Conservation (phyloP, 2,888 invertebrate genomes). For the Temnothorax rugatulus region DNA sequence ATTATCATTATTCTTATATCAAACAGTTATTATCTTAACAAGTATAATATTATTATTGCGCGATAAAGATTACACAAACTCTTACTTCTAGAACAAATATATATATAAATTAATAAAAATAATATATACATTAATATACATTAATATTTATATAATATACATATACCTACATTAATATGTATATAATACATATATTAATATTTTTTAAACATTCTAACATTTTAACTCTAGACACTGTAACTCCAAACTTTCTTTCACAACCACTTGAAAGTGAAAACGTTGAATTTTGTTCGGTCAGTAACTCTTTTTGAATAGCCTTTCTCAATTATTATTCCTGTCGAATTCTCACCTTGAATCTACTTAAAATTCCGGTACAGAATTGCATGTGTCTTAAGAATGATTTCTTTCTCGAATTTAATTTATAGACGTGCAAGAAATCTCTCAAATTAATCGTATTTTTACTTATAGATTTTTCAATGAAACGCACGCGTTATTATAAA, state of each 20-base stretch:
- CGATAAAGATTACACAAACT: neutral
- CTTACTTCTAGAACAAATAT: neutral
- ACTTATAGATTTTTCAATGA: neutral
- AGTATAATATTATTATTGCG: no score
- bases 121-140: neutral
- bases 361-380: constrained; percentile 3
- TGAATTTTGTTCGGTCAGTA: neutral
- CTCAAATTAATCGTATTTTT: neutral
- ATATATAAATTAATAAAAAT: neutral
- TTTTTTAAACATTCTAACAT: no score
- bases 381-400: neutral
- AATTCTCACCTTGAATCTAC: neutral
- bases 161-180: no score
- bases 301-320: neutral
- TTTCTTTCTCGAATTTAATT: no score
- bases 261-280: neutral
- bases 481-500: no score
- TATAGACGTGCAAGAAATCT: neutral
- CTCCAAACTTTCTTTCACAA: neutral
- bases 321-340: neutral
- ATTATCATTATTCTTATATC: no score
- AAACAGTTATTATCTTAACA: no score
- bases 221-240: neutral
- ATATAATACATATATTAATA: no score
- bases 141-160: no score